Percentiles rank a stretch among this genome's conserved stretches.
phyloP scores from a whole-genome alignment of 2,113 vertebrate species.

The Cebus imitator region DNA sequence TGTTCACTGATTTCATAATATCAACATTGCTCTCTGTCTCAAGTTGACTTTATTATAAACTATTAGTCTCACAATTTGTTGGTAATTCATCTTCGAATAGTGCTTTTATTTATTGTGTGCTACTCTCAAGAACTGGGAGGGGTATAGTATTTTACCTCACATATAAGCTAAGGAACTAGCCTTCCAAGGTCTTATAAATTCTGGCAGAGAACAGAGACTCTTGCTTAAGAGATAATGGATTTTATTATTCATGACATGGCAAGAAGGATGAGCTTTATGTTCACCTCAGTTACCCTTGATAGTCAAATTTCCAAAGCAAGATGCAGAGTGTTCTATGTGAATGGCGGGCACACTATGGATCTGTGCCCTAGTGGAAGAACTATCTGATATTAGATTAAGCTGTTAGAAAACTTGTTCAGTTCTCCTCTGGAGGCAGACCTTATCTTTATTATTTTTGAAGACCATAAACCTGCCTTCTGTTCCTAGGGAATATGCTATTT shows the following conservation, averaged over 20 bases:
- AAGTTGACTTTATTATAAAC: background rate
- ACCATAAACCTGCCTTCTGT: background rate
- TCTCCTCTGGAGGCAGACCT: background rate
- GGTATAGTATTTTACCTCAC: background rate
- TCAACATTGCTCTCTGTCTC: background rate
- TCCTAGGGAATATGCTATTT: background rate
- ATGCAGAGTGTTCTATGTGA: rapidly evolving
- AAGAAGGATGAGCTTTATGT: background rate
- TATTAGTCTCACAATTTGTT: background rate
- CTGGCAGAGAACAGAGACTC: background rate
- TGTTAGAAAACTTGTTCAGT: background rate
- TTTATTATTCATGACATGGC: background rate
- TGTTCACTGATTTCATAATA: background rate
- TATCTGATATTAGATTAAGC: background rate
- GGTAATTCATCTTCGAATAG: background rate
- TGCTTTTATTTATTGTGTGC: background rate
- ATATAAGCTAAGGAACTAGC: background rate
- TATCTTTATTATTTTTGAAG: background rate
- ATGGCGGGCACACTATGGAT: background rate
- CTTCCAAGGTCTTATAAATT: background rate
- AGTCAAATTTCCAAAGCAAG: background rate
- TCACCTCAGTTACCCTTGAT: background rate
- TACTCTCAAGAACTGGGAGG: background rate
- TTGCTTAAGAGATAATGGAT: background rate
- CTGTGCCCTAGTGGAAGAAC: too few relatives aligned